Percentiles rank a stretch among this genome's conserved stretches.
These are phyloP conservation scores for Micronycteris hirsuta DNA, from an alignment of 2,113 vertebrate genomes.

Conservation along the genomic window DNA sequence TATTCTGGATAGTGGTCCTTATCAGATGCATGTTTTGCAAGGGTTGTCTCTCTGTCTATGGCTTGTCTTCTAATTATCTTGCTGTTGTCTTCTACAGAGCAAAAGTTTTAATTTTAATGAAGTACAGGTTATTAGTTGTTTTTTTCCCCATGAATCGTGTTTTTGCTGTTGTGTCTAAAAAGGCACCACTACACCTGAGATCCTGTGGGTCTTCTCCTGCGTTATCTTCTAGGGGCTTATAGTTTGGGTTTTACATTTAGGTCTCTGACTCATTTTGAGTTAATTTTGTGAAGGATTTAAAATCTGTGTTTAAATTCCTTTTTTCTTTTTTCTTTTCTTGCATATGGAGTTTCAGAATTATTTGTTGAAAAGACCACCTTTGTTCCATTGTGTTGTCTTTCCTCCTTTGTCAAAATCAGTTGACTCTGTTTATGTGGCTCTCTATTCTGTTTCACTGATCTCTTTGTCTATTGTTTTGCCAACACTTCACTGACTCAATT, in stretches of 20 bases:
- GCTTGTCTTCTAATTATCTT: neutral
- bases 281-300: neutral
- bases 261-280: neutral
- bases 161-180: neutral
- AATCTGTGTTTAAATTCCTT: neutral
- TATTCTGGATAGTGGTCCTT: neutral
- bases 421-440: neutral
- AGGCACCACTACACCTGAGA: neutral
- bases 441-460: neutral
- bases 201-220: neutral
- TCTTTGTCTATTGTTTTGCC: neutral
- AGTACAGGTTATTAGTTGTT: neutral
- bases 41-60: neutral
- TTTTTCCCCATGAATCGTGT: neutral
- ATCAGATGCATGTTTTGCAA: neutral
- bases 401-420: neutral
- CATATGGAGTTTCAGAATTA: neutral
- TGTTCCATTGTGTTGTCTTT: neutral
- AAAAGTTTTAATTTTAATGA: neutral
- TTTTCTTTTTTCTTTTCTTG: neutral
- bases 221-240: neutral
- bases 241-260: neutral
- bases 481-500: neutral
- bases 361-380: neutral
- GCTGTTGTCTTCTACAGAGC: neutral